Conservation (phyloP, 2,797 vertebrate species). For the Cyclura pinguis region DNA sequence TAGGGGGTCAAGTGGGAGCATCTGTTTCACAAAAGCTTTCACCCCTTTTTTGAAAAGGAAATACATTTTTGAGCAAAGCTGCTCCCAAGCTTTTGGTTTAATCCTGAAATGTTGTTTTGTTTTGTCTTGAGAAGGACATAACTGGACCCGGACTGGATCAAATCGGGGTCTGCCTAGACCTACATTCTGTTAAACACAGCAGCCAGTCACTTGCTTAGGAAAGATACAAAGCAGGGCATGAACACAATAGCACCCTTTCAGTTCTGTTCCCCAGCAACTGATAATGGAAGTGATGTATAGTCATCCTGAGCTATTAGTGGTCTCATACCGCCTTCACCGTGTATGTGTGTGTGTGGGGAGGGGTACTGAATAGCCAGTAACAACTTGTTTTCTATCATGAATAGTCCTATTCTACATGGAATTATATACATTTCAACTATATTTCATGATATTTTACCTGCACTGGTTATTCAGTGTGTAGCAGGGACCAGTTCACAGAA, state of each 20-base stretch:
- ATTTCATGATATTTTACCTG: background rate
- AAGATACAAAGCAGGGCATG: background rate
- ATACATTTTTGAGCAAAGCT: background rate
- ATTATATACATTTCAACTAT: background rate
- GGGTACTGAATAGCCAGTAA: background rate
- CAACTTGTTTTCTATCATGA: background rate
- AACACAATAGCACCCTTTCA: background rate
- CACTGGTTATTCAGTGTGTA: background rate
- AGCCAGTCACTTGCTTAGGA: background rate
- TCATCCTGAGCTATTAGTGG: background rate
- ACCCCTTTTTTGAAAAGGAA: background rate
- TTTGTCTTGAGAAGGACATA: background rate
- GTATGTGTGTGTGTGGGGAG: too few species aligned
- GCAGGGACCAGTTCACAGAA: background rate
- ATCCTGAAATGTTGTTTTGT: background rate
- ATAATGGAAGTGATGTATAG: background rate
- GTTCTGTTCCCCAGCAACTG: background rate
- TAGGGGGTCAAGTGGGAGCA: background rate
- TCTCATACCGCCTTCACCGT: background rate
- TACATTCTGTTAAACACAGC: background rate
- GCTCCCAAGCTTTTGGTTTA: background rate
- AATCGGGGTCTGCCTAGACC: background rate
- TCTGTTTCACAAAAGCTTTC: background rate
- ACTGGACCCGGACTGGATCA: background rate
- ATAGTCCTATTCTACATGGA: background rate